Evolutionary conservation across 2,888 invertebrate species (phyloP).

Genomic region (Andrena praecox): DNA sequence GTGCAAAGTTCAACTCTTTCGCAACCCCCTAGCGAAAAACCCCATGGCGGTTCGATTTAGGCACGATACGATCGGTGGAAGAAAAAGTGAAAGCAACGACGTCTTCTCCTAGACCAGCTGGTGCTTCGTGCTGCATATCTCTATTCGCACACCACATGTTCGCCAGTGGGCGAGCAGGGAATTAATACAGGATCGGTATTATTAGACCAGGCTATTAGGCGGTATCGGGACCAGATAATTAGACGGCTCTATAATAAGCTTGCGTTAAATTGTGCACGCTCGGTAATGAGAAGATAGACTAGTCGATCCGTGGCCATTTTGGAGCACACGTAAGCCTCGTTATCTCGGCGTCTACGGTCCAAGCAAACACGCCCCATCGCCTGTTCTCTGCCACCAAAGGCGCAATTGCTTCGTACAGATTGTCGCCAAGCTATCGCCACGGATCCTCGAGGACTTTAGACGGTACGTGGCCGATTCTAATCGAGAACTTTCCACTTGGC

Average conservation of each 20-base stretch:
- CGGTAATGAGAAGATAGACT: constrained; percentile 18
- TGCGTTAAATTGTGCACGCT: constrained; percentile 32
- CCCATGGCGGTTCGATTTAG: constrained; percentile 46
- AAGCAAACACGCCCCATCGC: constrained; percentile 30
- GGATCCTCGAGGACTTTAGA: constrained; percentile 36
- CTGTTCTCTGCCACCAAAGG: not conserved
- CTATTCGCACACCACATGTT: constrained; percentile 85
- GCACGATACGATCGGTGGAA: constrained; percentile 49
- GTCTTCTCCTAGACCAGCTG: constrained; percentile 82
- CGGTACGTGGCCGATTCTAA: constrained; percentile 11
- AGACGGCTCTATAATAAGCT: constrained; percentile 71
- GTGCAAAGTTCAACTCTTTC: constrained; percentile 32
- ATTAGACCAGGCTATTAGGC: constrained; percentile 77
- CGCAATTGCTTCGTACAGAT: constrained; percentile 17
- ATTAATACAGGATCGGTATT: constrained; percentile 81
- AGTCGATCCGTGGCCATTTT: constrained; percentile 4
- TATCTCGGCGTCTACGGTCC: constrained; percentile 21
- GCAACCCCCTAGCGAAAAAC: constrained; percentile 33
- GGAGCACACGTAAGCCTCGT: constrained; percentile 1
- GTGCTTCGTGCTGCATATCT: constrained; percentile 71
- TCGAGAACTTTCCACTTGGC: constrained; percentile 7
- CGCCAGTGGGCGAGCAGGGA: constrained; percentile 73
- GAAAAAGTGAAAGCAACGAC: constrained; percentile 68
- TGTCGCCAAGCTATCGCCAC: not conserved
- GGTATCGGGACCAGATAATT: constrained; percentile 76